These are phyloP conservation scores for Mastomys coucha DNA, from an alignment of 2,113 vertebrate species.

Conservation along the genomic window DNA sequence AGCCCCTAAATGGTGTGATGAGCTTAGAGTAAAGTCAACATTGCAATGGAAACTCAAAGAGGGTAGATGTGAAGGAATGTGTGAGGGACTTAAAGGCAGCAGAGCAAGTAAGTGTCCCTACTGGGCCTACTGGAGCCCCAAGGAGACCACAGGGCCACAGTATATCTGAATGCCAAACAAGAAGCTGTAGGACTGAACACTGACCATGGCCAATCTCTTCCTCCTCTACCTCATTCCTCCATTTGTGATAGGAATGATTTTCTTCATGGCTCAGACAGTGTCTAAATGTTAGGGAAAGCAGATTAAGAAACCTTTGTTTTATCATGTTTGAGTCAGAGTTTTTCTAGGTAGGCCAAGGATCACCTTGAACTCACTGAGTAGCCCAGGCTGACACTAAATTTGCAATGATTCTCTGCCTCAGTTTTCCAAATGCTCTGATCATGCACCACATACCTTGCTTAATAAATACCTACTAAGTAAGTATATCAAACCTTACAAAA, in stretches of 20 bases:
- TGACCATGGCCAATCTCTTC: neutral
- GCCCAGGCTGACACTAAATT: neutral
- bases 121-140: neutral
- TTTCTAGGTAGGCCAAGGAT: neutral
- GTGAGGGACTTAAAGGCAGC: neutral
- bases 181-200: neutral
- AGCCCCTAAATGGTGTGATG: too few species aligned
- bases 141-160: neutral
- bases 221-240: neutral
- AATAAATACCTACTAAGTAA: neutral
- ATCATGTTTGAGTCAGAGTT: neutral
- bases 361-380: neutral
- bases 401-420: neutral
- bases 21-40: neutral
- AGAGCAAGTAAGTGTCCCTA: neutral
- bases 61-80: neutral
- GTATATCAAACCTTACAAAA: slow-evolving; percentile 20
- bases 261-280: neutral
- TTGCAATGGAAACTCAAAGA: neutral
- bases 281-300: neutral
- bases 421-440: too few species aligned
- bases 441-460: neutral
- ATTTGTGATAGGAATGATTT: neutral
- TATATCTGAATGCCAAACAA: neutral
- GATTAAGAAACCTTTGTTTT: neutral